Conservation (phyloP, 2,797 vertebrate genomes). For the Odontamblyopus rebecca region DNA sequence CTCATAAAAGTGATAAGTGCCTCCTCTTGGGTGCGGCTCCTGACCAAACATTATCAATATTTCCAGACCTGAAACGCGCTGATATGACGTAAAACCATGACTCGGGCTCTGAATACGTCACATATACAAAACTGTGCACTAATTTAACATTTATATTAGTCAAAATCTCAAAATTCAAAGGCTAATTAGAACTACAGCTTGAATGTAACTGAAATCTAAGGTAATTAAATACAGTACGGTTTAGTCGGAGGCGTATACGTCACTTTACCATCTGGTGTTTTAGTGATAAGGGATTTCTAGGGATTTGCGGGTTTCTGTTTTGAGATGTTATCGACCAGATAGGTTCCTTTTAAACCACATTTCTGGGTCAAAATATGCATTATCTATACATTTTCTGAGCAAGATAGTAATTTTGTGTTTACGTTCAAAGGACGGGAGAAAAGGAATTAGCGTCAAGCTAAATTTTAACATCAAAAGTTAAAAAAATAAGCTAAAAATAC, state of each 20-base stretch:
- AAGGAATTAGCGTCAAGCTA: not conserved
- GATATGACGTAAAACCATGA: constrained; percentile 45
- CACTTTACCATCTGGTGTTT: constrained; percentile 30
- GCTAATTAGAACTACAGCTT: not conserved
- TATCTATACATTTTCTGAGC: not conserved
- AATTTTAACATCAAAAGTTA: not conserved
- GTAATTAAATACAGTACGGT: not conserved
- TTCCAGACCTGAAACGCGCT: constrained; percentile 49
- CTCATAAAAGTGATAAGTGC: not conserved
- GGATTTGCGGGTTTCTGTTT: constrained; percentile 53
- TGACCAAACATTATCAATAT: constrained; percentile 66
- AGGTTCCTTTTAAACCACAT: constrained; percentile 19
- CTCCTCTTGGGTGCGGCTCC: constrained; percentile 58
- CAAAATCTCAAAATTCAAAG: not conserved
- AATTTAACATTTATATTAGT: not conserved
- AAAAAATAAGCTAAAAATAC: not conserved
- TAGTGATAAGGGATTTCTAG: constrained; percentile 58
- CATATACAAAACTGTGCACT: not conserved
- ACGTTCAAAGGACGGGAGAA: not conserved
- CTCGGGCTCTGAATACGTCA: constrained; percentile 31
- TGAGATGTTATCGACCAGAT: constrained; percentile 27
- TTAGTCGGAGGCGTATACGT: not conserved
- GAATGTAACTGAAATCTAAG: not conserved
- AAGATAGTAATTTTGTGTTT: not conserved
- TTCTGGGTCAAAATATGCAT: constrained; percentile 7